Evolutionary conservation across 2,888 invertebrate species (phyloP), one percentile per base, ranked within the genome.

Genomic region (Ochropacha duplaris): DNA sequence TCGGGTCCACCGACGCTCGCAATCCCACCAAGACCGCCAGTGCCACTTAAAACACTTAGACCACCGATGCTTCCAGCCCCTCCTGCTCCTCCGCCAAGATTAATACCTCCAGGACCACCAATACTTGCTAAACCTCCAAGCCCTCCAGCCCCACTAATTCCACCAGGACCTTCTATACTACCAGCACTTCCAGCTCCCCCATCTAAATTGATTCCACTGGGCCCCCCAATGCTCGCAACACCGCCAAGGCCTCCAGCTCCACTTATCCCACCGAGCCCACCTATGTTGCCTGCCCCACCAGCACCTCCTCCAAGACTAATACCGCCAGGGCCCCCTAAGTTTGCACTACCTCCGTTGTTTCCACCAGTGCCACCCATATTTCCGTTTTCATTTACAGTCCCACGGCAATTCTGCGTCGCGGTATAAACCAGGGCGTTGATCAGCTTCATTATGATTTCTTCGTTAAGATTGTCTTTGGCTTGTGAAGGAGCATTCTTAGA

Each of bases 381-480:
- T 26, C 56, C 36, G 68, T 61, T 66, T 56, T 65, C 61, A 24
- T 24, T 24, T 5, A 24, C 5, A 24, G 2, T 34, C 2, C 34
- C 34, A 12, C 66, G 69, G 57, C 78, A 74, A 61, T 72, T 76
- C 50, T 81, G 79, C 1, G 84, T 81, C 12, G 84, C 78, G 2
- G 81, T 83, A 28, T 77, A 80, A 22, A 90, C 79, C 22, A 90
- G 65, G 9, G 88, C 90, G 56, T 88, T 87, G 12, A 89, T 79
- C 34, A 90, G 69, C 60, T 85, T 88, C 65, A 83, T 72, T 9
- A 90, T 85, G 16, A 90, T 76, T 57, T 84, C 84, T 59, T 88
- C 87, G 28, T 82, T 80, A 11, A 81, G 66, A 6, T 69, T 62
- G 22, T 56, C 58, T 39, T 62, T 64, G 9, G 56, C 58, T 50